Evolutionary conservation across 2,797 vertebrate genomes (phyloP), one percentile per base, ranked within the genome.

Genomic region (Gobio occitaniae): DNA sequence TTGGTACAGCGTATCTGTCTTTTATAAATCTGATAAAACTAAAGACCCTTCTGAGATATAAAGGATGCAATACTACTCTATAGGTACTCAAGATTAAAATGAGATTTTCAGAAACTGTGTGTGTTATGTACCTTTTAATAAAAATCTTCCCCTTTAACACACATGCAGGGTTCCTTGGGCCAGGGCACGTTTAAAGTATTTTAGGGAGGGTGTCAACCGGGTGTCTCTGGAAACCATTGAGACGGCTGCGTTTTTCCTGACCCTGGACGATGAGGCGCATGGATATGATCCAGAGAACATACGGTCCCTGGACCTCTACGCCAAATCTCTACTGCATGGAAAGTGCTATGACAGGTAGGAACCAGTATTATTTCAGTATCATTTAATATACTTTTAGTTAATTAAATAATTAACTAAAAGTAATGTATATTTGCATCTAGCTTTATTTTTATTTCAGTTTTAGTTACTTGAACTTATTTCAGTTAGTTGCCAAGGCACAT

Each of bases 261-360:
- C 96, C 0, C 89, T 99, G 86, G 98, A 99, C 0, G 95, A 97
- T 11, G 97, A 98, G 10, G 91, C 93, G 0, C 96, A 97, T 3
- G 93, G 94, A 86, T 97, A 96, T 0, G 89, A 93, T 47, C 91
- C 93, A 0, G 90, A 91, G 1, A 91, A 84, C 0, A 91, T 89
- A 36, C 89, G 92, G 65, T 97, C 96, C 10, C 93, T 99, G 48
- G 96, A 97, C 84, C 82, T 91, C 13, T 99, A 98, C 0, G 97
- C 96, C 91, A 99, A 99, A 80, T 97, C 97, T 17, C 93, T 99
- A 83, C 95, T 99, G 77, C 98, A 99, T 0, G 98, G 98, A n/a
- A 96, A 93, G 86, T 99, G 98, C 91, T 96, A 96, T 2, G 96
- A 98, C 95, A 96, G 98, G 97, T 96, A 15, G 16, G n/a, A 36